Evolutionary conservation across 2,888 invertebrate genomes (phyloP), one percentile per base, ranked within the genome.

Genomic region (Lepeophtheirus nordmannii): DNA sequence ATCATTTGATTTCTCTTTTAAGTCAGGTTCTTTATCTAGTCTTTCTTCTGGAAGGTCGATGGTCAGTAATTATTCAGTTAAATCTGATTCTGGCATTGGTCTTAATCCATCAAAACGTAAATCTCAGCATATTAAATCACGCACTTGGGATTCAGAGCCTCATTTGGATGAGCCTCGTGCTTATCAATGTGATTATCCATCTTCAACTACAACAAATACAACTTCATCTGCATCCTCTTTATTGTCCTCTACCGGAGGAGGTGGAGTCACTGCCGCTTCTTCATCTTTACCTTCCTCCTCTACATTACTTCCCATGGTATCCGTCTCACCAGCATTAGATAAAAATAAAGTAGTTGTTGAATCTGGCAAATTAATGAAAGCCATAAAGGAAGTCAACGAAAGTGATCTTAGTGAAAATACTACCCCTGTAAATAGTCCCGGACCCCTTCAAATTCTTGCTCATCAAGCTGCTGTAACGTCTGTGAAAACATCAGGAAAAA

Each of bases 351-450:
- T 2, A 30, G 30, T 30, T 46, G 53, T n/a, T n/a, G 17, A 46
- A 17, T 59, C 41, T 5, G 58, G 60, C 11, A 66, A 66, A 60
- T 30, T 66, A 10, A 66, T 66, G 66, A 59, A 59, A n/a, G 66
- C 60, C 22, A 66, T 66, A 12, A 66, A 66, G 46, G 66, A 66
- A 41, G 66, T 66, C 9, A 66, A 66, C 37, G 66, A 66, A 37
- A 66, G 46, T 40, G 66, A 66, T 66, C n/a, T 60, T 10, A 66
- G 66, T 41, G 66, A 66, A 22, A 66, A 22, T n/a, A 39, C 41
- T 22, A 66, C 66, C 1, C 66, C 66, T 10, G 22, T 66, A 12
- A 58, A 38, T 17, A 66, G 66, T 11, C 66, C 66, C 20, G 59
- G 59, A 10, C 63, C 63, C 10, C 37, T 61, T n/a, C 39, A 38